phyloP scores from a whole-genome alignment of 2,797 vertebrate species.

The Intellagama lesueurii region DNA sequence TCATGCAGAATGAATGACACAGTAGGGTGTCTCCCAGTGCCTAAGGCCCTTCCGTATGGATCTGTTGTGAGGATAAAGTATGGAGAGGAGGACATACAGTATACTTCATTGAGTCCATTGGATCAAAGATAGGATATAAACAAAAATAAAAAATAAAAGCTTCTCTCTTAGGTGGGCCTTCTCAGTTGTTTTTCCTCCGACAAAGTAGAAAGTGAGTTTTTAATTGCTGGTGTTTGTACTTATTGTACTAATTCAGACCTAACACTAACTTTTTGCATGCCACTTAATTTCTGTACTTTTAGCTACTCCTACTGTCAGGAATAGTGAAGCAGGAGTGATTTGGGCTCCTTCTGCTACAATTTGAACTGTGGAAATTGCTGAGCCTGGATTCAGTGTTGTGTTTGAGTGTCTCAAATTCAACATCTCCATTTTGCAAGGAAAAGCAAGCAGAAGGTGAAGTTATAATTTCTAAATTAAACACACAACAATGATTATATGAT shows the following conservation, averaged over 20 bases:
- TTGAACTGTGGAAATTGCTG: background rate
- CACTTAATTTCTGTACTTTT: background rate
- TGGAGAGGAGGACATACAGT: no score
- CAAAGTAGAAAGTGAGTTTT: background rate
- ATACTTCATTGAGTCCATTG: no score
- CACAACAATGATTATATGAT: background rate
- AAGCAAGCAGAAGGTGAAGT: background rate
- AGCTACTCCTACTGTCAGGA: no score
- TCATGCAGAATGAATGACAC: no score
- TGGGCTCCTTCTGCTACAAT: background rate
- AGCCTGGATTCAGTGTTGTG: background rate
- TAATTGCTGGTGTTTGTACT: background rate
- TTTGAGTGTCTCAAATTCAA: fast-evolving
- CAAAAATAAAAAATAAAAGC: no score
- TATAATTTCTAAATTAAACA: constrained; percentile 5
- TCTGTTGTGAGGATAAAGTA: no score
- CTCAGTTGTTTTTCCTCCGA: background rate
- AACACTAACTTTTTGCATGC: background rate
- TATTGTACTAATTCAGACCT: no score
- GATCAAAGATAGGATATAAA: no score
- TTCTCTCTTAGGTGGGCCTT: no score
- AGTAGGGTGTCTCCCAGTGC: no score
- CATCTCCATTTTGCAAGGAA: background rate
- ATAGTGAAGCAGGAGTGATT: no score
- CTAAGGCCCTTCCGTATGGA: no score